These are phyloP conservation scores for Aphelinus certus DNA, from an alignment of 1,140 invertebrate genomes.

Conservation along the genomic window DNA sequence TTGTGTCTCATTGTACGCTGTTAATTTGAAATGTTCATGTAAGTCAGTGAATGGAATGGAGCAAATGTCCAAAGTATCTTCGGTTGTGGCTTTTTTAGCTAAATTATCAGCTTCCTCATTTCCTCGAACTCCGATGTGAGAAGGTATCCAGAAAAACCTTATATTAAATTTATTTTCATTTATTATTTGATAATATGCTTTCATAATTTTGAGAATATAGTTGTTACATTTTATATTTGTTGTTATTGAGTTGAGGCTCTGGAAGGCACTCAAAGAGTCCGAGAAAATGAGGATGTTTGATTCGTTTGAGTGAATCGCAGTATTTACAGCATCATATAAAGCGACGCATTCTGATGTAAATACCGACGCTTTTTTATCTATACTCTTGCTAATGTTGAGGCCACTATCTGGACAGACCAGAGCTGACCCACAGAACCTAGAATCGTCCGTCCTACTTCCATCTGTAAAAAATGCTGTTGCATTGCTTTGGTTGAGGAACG, in stretches of 20 bases:
- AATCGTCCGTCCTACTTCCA: no score
- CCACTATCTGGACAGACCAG: no score
- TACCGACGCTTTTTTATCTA: background rate
- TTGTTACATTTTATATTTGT: constrained; percentile 7
- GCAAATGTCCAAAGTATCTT: background rate
- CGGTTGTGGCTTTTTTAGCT: background rate
- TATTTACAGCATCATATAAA: background rate
- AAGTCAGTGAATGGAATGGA: constrained; percentile 12
- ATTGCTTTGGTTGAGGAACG: no score
- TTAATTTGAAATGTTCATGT: constrained; percentile 10
- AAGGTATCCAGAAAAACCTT: constrained; percentile 20
- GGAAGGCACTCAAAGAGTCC: background rate
- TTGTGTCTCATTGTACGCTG: background rate
- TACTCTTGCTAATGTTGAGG: background rate
- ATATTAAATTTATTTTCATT: background rate
- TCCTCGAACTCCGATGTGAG: constrained; percentile 18
- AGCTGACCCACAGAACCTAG: no score
- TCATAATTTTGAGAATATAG: constrained; percentile 17
- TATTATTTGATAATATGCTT: background rate
- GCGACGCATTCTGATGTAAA: background rate
- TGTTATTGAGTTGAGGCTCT: background rate
- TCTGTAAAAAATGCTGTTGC: no score
- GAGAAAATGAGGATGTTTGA: background rate
- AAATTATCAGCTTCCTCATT: constrained; percentile 19
- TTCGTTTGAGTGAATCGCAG: background rate